Evolutionary conservation across 2,113 vertebrate species (phyloP).

Genomic region (Trogon melanurus): DNA sequence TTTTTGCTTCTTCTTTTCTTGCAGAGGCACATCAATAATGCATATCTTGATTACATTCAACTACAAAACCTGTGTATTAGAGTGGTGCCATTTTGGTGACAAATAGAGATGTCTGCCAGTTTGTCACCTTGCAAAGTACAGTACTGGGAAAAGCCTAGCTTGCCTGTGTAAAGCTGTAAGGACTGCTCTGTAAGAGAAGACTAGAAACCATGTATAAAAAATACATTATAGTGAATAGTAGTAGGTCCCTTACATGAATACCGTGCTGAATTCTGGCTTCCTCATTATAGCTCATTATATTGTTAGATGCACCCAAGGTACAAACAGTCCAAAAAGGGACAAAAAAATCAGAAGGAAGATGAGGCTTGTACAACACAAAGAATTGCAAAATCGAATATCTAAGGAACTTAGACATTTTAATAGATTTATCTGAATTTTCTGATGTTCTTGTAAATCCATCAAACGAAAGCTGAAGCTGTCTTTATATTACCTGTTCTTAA

Average conservation of each 20-base stretch:
- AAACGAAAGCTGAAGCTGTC: background rate
- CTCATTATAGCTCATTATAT: background rate
- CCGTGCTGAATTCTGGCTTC: background rate
- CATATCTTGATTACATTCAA: slow-evolving; percentile 41
- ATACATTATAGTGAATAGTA: background rate
- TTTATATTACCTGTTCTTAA: background rate
- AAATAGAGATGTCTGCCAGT: background rate
- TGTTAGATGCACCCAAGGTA: background rate
- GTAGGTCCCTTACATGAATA: background rate
- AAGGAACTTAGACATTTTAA: background rate
- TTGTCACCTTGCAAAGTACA: background rate
- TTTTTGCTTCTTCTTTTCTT: slow-evolving; percentile 21
- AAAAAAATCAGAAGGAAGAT: background rate
- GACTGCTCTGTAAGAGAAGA: background rate
- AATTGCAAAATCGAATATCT: background rate
- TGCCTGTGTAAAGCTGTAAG: background rate
- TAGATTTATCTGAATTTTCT: background rate
- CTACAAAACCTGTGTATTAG: background rate
- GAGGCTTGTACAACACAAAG: background rate
- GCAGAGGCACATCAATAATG: slow-evolving; percentile 35
- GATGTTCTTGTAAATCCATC: background rate
- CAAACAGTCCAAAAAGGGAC: background rate
- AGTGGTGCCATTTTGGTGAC: background rate
- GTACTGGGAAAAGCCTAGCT: background rate
- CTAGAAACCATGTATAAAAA: background rate